These are phyloP conservation scores for Dicrurus megarhynchus DNA, from an alignment of 2,113 vertebrate species.

Conservation along the genomic window DNA sequence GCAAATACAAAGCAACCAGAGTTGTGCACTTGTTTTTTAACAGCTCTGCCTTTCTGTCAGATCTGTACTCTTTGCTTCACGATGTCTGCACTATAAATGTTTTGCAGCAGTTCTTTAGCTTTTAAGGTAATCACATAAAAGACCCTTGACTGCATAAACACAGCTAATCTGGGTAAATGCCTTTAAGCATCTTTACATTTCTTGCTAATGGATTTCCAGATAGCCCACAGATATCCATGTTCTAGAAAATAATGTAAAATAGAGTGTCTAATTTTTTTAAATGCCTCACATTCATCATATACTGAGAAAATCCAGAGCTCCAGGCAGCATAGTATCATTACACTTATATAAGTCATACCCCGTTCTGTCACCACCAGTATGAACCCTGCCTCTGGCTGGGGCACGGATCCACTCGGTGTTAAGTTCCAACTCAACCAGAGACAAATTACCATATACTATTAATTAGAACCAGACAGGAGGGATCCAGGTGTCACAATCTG, in stretches of 20 bases:
- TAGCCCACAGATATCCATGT: neutral
- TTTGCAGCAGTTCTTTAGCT: constrained; percentile 50
- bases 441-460: neutral
- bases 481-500: neutral
- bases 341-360: neutral
- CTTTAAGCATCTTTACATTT: constrained; percentile 46
- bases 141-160: constrained; percentile 35
- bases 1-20: neutral
- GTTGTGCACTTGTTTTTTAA: neutral
- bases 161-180: constrained; percentile 47
- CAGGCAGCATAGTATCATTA: neutral
- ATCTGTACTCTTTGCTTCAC: neutral
- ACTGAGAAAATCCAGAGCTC: constrained; percentile 16
- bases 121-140: constrained; percentile 60
- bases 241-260: constrained; percentile 39
- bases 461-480: neutral
- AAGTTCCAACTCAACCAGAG: neutral
- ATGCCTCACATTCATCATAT: neutral
- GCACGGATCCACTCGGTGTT: neutral
- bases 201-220: constrained; percentile 52
- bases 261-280: constrained; percentile 4
- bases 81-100: neutral
- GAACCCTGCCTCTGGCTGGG: neutral
- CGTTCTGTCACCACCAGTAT: neutral
- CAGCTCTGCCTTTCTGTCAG: neutral